These are phyloP conservation scores for Cataglyphis cursor DNA, from an alignment of 2,888 invertebrate genomes.

Conservation along the genomic window DNA sequence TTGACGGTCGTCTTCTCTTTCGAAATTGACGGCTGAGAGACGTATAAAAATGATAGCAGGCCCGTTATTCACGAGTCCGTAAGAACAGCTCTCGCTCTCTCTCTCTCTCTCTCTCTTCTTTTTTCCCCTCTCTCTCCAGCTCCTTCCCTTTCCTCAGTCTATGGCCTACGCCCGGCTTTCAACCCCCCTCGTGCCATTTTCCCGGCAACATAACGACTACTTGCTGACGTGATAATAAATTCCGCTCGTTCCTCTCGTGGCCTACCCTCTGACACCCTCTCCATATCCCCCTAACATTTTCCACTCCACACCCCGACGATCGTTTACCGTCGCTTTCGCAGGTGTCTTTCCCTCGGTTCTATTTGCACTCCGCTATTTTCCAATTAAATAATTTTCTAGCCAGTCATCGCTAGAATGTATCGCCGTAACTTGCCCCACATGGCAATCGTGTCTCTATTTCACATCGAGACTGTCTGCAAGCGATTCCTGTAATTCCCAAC, in stretches of 20 bases:
- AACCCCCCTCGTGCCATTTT: slow-evolving; percentile 63
- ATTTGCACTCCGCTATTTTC: slow-evolving; percentile 28
- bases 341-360: slow-evolving; percentile 20
- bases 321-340: slow-evolving; percentile 33
- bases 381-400: slow-evolving; percentile 34
- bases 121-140: neutral
- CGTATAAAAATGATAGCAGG: slow-evolving; percentile 68
- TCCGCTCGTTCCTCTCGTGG: slow-evolving; percentile 75
- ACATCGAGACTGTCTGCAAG: neutral
- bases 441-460: slow-evolving; percentile 3
- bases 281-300: slow-evolving; percentile 48
- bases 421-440: neutral
- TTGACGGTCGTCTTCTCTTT: slow-evolving; percentile 58
- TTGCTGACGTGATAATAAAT: slow-evolving; percentile 83
- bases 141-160: neutral
- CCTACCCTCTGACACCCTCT: slow-evolving; percentile 71
- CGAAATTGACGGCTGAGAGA: slow-evolving; percentile 49
- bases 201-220: slow-evolving; percentile 79
- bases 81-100: slow-evolving; percentile 54
- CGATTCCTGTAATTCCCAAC: slow-evolving; percentile 12
- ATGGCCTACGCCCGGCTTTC: slow-evolving; percentile 25
- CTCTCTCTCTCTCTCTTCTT: neutral
- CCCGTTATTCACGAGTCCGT: slow-evolving; percentile 72
- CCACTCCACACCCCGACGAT: slow-evolving; percentile 43
- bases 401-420: neutral